A percentile compares a stretch with the other conserved stretches of the same genome.
These are phyloP conservation scores for Acromyrmex charruanus DNA, from an alignment of 1,140 invertebrate species.

Conservation along the genomic window DNA sequence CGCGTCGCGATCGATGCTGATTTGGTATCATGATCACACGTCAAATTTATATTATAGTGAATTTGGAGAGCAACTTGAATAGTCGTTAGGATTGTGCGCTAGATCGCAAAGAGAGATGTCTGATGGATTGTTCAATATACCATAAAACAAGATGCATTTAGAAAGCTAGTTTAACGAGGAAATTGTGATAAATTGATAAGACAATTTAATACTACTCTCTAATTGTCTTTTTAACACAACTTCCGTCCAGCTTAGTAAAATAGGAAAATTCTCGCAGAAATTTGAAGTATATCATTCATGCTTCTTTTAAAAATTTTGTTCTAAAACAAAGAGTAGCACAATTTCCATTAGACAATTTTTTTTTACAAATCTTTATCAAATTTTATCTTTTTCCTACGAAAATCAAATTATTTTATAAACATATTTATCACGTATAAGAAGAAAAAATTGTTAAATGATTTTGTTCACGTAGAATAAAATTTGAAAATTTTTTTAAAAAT, in stretches of 20 bases:
- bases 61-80: not conserved
- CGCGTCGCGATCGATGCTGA: constrained; percentile 37
- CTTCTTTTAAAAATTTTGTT: not conserved
- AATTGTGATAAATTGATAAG: constrained; percentile 45
- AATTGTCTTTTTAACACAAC: not conserved
- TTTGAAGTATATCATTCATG: not conserved
- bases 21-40: constrained; percentile 24
- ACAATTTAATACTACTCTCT: not conserved
- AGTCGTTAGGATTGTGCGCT: not conserved
- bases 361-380: not conserved
- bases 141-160: not conserved
- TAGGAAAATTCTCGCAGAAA: constrained; percentile 1
- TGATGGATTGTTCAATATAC: not conserved
- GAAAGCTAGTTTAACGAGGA: constrained; percentile 3
- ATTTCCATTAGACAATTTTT: not conserved
- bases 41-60: constrained; percentile 64
- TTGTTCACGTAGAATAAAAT: not conserved
- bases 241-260: not conserved
- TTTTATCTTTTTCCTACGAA: not conserved
- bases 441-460: not conserved
- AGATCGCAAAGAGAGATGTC: constrained; percentile 24
- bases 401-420: not conserved
- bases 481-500: not conserved
- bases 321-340: not conserved
- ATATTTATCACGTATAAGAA: not conserved